phyloP scores from a whole-genome alignment of 2,797 vertebrate genomes.

The Cichlasoma orientale region DNA sequence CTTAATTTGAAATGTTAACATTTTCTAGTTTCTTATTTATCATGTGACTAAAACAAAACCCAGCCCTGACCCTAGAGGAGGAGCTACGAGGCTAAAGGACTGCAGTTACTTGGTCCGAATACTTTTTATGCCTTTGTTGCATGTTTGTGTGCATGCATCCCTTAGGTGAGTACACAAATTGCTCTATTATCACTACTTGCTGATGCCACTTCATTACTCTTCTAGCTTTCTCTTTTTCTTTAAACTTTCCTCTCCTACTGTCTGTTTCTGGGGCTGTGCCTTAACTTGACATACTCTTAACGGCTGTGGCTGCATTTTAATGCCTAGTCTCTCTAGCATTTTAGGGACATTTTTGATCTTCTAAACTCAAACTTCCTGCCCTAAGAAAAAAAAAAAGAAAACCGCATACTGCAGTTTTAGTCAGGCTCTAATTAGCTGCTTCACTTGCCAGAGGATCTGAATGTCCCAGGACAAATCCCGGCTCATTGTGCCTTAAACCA shows the following conservation, averaged over 20 bases:
- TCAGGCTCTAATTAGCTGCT: constrained; percentile 25
- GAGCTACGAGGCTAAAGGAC: too few relatives aligned
- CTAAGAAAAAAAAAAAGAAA: background rate
- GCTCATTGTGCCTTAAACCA: constrained; percentile 10
- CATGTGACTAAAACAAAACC: too few relatives aligned
- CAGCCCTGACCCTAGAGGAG: too few relatives aligned
- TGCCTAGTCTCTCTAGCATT: background rate
- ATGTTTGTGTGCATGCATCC: background rate
- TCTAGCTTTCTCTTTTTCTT: background rate
- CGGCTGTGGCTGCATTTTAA: background rate
- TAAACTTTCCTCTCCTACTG: background rate
- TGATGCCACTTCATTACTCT: background rate
- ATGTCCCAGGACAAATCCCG: constrained; percentile 5
- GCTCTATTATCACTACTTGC: background rate
- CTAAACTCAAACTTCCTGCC: background rate
- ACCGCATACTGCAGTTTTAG: background rate
- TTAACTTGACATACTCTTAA: background rate
- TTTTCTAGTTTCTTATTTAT: background rate
- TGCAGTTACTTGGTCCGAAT: background rate
- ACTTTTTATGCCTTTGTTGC: background rate
- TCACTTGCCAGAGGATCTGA: background rate
- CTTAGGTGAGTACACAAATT: background rate
- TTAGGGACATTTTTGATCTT: background rate
- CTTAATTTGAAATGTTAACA: background rate
- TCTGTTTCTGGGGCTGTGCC: background rate